Evolutionary conservation across 1,140 invertebrate genomes (phyloP).

Genomic region (Meloidogyne hapla): DNA sequence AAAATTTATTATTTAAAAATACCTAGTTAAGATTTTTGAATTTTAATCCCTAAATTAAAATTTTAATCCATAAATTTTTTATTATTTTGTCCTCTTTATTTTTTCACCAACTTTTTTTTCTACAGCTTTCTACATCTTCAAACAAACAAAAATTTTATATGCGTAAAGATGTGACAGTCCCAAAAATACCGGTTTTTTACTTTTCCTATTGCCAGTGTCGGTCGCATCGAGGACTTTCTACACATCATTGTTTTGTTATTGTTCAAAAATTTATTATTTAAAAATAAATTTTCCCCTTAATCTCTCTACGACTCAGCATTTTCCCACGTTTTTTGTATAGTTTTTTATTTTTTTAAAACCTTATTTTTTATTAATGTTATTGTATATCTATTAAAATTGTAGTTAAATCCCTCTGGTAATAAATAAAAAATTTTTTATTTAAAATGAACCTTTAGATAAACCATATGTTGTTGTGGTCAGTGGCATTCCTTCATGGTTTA

Average conservation of each 20-base stretch:
- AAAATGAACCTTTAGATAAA: not conserved
- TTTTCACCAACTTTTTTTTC: not conserved
- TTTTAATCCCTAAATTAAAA: no score
- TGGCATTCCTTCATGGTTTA: not conserved
- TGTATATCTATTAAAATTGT: not conserved
- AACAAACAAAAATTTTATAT: not conserved
- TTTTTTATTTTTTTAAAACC: not conserved
- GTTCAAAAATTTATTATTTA: no score
- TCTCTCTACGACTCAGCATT: not conserved
- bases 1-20: no score
- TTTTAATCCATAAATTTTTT: no score
- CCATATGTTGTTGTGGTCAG: slow-evolving; percentile 1
- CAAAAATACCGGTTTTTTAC: not conserved
- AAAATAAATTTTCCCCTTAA: not conserved
- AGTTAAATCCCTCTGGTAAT: not conserved
- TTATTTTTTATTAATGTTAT: no score
- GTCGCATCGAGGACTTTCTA: not conserved
- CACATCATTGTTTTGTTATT: not conserved
- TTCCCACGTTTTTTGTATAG: not conserved
- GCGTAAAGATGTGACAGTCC: not conserved
- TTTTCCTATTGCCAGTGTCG: not conserved
- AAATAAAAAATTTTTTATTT: not conserved
- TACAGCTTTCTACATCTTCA: not conserved
- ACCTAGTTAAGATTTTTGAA: no score
- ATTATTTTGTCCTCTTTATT: not conserved